Conservation (phyloP, 2,113 vertebrate genomes). For the Phyllopteryx taeniolatus region DNA sequence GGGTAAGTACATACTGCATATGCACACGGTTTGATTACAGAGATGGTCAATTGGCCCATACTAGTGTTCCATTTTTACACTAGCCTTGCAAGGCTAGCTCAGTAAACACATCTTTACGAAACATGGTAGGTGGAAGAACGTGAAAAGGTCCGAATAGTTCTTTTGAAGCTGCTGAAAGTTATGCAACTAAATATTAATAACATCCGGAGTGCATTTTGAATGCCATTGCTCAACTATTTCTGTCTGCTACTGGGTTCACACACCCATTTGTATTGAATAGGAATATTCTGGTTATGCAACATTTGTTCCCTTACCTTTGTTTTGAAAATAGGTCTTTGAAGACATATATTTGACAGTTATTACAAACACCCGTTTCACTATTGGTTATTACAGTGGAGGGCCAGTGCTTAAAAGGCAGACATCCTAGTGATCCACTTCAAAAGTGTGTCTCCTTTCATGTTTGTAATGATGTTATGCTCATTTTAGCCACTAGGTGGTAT, state of each 20-base stretch:
- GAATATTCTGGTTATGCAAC: neutral
- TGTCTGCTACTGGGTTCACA: neutral
- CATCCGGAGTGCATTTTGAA: neutral
- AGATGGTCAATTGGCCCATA: neutral
- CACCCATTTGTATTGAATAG: neutral
- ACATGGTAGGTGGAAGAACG: neutral
- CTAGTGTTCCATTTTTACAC: neutral
- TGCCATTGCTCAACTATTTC: neutral
- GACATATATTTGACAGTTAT: neutral
- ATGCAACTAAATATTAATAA: neutral
- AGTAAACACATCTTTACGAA: slow-evolving; percentile 1
- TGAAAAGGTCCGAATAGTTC: neutral
- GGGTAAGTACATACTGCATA: neutral
- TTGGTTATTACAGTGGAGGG: neutral
- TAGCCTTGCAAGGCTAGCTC: slow-evolving; percentile 1
- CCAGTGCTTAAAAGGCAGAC: slow-evolving; percentile 12
- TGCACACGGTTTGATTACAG: neutral
- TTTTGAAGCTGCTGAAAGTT: neutral
- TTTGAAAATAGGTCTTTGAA: neutral
- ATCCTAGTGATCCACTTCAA: slow-evolving; percentile 7
- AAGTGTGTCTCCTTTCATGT: slow-evolving; percentile 9
- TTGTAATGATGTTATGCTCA: slow-evolving; percentile 14
- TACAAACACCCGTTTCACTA: neutral
- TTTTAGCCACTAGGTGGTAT: slow-evolving; percentile 40
- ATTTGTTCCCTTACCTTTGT: neutral